Conservation (phyloP, 2,888 invertebrate genomes). For the Drosophila hawaiiensis region DNA sequence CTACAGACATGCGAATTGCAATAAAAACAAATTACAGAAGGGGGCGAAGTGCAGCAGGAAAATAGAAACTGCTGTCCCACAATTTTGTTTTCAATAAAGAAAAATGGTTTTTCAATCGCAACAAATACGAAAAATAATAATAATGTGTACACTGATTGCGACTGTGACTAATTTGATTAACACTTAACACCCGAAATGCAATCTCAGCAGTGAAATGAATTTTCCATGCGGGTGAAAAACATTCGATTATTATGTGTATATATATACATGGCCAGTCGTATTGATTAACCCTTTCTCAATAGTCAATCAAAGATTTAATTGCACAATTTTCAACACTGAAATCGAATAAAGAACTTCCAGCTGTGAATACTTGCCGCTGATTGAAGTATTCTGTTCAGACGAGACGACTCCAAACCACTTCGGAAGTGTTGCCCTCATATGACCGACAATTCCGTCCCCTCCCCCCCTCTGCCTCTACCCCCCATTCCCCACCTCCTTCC, state of each 20-base stretch:
- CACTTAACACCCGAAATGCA: slow-evolving; percentile 42
- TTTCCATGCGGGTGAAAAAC: slow-evolving; percentile 36
- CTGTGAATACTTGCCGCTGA: slow-evolving; percentile 47
- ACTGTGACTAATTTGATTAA: slow-evolving; percentile 68
- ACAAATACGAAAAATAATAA: slow-evolving; percentile 44
- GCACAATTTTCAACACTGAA: slow-evolving; percentile 50
- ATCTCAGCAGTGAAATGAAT: slow-evolving; percentile 16
- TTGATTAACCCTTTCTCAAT: slow-evolving; percentile 62
- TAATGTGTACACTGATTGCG: slow-evolving; percentile 66
- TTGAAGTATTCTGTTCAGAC: slow-evolving; percentile 54
- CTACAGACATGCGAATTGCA: slow-evolving; percentile 24
- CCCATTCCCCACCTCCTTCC: neutral
- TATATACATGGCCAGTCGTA: slow-evolving; percentile 22
- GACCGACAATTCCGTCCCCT: slow-evolving; percentile 27
- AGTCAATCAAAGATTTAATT: slow-evolving; percentile 63
- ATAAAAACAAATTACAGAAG: neutral
- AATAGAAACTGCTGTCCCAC: slow-evolving; percentile 7
- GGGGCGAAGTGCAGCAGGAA: neutral
- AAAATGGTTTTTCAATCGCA: slow-evolving; percentile 60
- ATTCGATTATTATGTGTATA: slow-evolving; percentile 14
- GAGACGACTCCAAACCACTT: slow-evolving; percentile 12
- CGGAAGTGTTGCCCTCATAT: slow-evolving; percentile 58
- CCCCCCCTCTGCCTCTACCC: neutral
- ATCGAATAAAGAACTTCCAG: slow-evolving; percentile 42
- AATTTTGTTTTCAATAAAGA: slow-evolving; percentile 51